Base-by-base conservation (phyloP, 1,140 invertebrate species). In the Drosophila pachea region DNA sequence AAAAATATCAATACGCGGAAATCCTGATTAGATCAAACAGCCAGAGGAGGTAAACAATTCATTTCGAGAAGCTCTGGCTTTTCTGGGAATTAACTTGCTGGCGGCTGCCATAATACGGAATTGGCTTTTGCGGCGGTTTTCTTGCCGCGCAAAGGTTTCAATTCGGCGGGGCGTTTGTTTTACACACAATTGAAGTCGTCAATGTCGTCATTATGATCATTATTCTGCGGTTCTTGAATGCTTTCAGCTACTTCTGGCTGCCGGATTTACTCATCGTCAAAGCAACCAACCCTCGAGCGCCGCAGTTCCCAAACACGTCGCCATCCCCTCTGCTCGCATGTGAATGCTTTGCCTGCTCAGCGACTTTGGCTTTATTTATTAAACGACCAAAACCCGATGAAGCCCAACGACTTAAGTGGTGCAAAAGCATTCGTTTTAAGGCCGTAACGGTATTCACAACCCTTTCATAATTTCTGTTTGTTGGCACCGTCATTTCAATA, bases 361-460 rank as follows among this genome's bases (percentile, higher is more conserved):
- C 67, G 62, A 54, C 60, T 72, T 68, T 61, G 58, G 36, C 66
- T 73, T 79, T 79, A 79, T 79, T 79, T 79, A 81, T 82, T 82
- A 77, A 81, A 82, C 74, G 65, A 69, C 74, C 64, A 81, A 66
- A 77, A 83, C 55, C 78, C 78, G 78, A 81, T 81, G 78, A 81
- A 81, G 78, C 78, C 70, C 70, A 78, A 78, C 77, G 74, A 71
- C 78, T 82, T 77, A 81, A 81, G 68, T 73, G 77, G 45, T 62
- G 59, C 40, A 58, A 64, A 73, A 79, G 67, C 73, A 74, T 73
- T 76, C 56, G 73, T 73, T 78, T 76, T 81, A 62, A 81, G 31
- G 22, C 47, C 22, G 47, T 52, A 59, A 54, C 40, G 68, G 62
- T 45, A 70, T 70, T 58, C 68, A 54, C 52, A 65, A 60, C 52